Percentiles rank a stretch among this genome's conserved stretches.
These are phyloP conservation scores for Drosophila borborema DNA, from an alignment of 2,888 invertebrate genomes.

Conservation along the genomic window DNA sequence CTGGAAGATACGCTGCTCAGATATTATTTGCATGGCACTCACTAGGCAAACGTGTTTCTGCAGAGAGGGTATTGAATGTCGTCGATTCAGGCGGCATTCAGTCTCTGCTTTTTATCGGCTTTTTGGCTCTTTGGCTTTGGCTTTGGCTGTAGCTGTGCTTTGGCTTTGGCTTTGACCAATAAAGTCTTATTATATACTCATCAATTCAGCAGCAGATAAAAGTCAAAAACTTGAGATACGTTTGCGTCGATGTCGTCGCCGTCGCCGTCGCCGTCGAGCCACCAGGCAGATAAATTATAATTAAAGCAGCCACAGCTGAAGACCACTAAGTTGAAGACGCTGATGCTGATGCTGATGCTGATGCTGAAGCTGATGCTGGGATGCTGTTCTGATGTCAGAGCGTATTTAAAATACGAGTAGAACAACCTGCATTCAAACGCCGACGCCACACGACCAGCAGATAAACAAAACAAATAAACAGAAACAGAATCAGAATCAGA, in stretches of 20 bases:
- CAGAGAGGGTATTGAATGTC: conserved; percentile 34
- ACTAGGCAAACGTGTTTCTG: too few relatives aligned
- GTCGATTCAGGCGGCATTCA: conserved; percentile 11
- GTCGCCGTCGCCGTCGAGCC: conserved; percentile 51
- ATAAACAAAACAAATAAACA: conserved; percentile 78
- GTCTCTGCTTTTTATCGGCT: conserved; percentile 30
- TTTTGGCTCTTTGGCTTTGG: conserved; percentile 45
- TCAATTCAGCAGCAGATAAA: conserved; percentile 82
- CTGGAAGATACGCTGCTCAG: conserved; percentile 31
- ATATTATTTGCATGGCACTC: background rate
- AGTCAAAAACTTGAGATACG: conserved; percentile 82
- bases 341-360: conserved; percentile 25
- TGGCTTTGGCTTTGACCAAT: conserved; percentile 74
- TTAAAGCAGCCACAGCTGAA: conserved; percentile 78
- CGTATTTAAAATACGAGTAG: conserved; percentile 82
- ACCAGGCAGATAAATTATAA: conserved; percentile 81
- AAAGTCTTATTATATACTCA: conserved; percentile 82
- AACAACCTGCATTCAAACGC: conserved; percentile 79
- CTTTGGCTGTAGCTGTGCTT: conserved; percentile 48
- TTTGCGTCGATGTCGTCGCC: conserved; percentile 58
- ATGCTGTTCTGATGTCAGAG: conserved; percentile 78
- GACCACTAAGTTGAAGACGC: conserved; percentile 47
- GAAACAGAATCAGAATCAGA: conserved; percentile 53
- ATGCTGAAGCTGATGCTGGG: conserved; percentile 27
- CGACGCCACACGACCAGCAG: conserved; percentile 76